phyloP scores from a whole-genome alignment of 2,113 vertebrate genomes.

The Lipotes vexillifer region DNA sequence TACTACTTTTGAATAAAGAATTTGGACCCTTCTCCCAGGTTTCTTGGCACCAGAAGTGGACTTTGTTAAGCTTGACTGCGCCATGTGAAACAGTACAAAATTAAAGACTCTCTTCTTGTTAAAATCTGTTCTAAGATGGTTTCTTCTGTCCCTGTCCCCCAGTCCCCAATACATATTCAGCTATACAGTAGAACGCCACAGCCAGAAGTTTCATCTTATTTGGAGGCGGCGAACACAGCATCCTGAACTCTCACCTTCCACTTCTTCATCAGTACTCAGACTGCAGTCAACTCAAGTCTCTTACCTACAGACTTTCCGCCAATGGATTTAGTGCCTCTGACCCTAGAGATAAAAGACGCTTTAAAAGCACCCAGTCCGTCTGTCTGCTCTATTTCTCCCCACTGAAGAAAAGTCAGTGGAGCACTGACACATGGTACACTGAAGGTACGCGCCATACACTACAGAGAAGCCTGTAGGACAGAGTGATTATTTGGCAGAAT shows the following conservation, averaged over 20 bases:
- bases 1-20: constrained; percentile 34
- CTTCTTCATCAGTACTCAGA: not conserved
- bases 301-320: not conserved
- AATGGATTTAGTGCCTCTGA: not conserved
- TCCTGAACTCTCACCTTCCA: not conserved
- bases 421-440: too few relatives aligned
- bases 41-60: not conserved
- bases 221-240: not conserved
- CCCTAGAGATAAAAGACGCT: not conserved
- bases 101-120: not conserved
- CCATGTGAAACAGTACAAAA: not conserved
- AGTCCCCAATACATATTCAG: not conserved
- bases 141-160: not conserved
- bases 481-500: rapidly evolving
- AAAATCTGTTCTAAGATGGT: not conserved
- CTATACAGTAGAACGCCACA: not conserved
- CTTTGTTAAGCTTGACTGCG: not conserved
- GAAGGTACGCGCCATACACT: rapidly evolving
- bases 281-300: not conserved
- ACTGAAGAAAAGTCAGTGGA: not conserved
- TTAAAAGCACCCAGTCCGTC: not conserved
- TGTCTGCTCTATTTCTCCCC: not conserved
- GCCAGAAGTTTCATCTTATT: not conserved
- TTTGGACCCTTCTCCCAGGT: not conserved
- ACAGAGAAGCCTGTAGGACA: too few relatives aligned